Base-by-base conservation (phyloP, 37 sponge, comb jelly and placozoan species). In the Spongilla lacustris region DNA sequence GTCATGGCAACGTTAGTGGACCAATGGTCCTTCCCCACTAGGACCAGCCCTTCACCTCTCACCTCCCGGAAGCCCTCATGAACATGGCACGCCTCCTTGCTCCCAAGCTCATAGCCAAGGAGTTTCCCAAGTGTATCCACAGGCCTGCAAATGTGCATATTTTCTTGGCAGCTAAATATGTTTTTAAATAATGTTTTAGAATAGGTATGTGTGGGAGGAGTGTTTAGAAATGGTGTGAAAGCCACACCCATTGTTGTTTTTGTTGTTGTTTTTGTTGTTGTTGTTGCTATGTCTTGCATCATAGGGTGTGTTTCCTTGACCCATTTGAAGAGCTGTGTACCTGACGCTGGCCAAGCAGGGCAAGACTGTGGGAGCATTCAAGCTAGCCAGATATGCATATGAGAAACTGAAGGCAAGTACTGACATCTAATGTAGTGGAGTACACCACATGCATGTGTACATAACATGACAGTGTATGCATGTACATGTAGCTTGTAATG, bases 31-130 rank as follows among this genome's bases (percentile, higher is more conserved):
- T 69, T 33, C 74, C 36, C 68, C 25, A 73, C 14, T 2, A 91
- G 92, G 96, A 97, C 21, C 93, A 96, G 70, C 98, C 98, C 32
- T 98, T 98, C 84, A 96, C 98, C 26, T 88, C 89, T 25, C 92
- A 81, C 33, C 77, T 93, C 26, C 97, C 98, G 25, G 98, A 98
- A 67, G 93, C 96, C 12, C 82, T 98, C 36, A 93, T 93, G 81
- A 93, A 98, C 90, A 96, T 94, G 90, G 84, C 96, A 0, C 88
- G 96, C n/a, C 96, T 83, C 75, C 96, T 98, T 17, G 35, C 71
- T 58, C 92, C 91, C 38, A 81, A 82, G 31, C 71, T 90, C 23
- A 67, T 77, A 6, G 86, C 90, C 41, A n/a, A 36, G 93, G 96
- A 46, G 72, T 98, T 0, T 96, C 96, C 2, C 96, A 89, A 90